Evolutionary conservation across 2,113 vertebrate genomes (phyloP), one percentile per base, ranked within the genome.

Genomic region (Engraulis encrasicolus): DNA sequence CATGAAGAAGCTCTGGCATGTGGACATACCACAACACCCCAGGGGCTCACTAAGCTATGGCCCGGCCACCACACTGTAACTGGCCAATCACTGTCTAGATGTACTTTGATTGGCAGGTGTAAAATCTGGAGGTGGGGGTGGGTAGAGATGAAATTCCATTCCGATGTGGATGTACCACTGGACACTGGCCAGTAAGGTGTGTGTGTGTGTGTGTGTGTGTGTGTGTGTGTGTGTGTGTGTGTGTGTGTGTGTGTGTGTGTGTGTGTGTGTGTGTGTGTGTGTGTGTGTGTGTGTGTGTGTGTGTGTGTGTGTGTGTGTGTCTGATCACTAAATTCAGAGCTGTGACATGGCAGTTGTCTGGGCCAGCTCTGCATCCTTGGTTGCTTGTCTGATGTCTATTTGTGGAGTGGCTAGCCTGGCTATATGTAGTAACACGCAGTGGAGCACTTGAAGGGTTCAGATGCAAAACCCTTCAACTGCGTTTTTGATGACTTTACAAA

Each of bases 1-100:
- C 81, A 86, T 82, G 83, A 79, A n/a, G 54, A 85, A 31, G 27
- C 23, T 83, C 34, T 78, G 84, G 82, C 86, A 89, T 82, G 83
- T n/a, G 34, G 54, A 85, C 58, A 82, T 78, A 52, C 83, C 79
- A 82, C 86, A 37, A 50, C 78, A n/a, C 74, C 40, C 31, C 37
- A 38, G 20, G 58, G 12, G 77, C 49, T 23, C 36, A n/a, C n/a
- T n/a, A n/a, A n/a, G 17, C 38, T 81, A 52, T 37, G 78, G 48
- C 15, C 34, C 23, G 27, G n/a, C n/a, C n/a, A n/a, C n/a, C 15
- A 19, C 7, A 36, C 48, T 81, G 80, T 81, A 74, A 31, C 66
- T 74, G 66, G 34, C 66, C 66, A 74, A 74, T 36, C 61, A 31
- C 61, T 71, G 61, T 15, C 61, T 71, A 27, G 14, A 34, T 11